Evolutionary conservation across 2,888 invertebrate species (phyloP), one percentile per base, ranked within the genome.

Genomic region (Hydrotaea cyrtoneurina): DNA sequence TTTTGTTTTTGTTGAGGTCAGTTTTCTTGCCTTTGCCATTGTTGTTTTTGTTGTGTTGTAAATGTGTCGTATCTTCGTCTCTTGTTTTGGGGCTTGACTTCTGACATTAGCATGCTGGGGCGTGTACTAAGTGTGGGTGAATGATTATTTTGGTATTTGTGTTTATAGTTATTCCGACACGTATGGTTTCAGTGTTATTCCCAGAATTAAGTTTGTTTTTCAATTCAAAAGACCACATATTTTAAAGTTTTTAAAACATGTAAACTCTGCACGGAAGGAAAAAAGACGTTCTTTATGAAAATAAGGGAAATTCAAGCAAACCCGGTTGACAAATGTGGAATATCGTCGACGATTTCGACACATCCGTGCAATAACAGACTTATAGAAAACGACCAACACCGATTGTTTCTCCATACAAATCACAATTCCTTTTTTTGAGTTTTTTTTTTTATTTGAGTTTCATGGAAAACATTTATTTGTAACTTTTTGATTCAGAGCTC

Each of bases 51-150:
- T 75, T 53, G 5, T 59, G 31, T 21, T 31, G 21, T 46, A 19
- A n/a, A 15, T 73, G 10, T 66, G 17, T 73, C n/a, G 8, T 46
- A 23, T 76, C 71, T 10, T 66, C 17, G 75, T 74, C 53, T 64
- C 57, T 26, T 75, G 50, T 76, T 71, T 75, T 15, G 73, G 77
- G 74, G 59, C 74, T 85, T 82, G 85, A 82, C 84, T 79, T 79
- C 53, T 85, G 81, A 85, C 84, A 84, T 76, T 76, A 78, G 69
- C 81, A 81, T 81, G 75, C 55, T 85, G 72, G 73, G 81, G 84
- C 17, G 53, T 53, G 39, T 64, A 64, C 36, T 23, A 75, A 39
- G 73, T 50, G 17, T 78, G 19, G 64, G 23, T 59, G 23, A 10
- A 66, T 39, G 15, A 53, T 53, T 53, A 53, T 71, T 59, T 80